Base-by-base conservation (phyloP, 1,140 invertebrate species). In the Drosophila ercepeae region DNA sequence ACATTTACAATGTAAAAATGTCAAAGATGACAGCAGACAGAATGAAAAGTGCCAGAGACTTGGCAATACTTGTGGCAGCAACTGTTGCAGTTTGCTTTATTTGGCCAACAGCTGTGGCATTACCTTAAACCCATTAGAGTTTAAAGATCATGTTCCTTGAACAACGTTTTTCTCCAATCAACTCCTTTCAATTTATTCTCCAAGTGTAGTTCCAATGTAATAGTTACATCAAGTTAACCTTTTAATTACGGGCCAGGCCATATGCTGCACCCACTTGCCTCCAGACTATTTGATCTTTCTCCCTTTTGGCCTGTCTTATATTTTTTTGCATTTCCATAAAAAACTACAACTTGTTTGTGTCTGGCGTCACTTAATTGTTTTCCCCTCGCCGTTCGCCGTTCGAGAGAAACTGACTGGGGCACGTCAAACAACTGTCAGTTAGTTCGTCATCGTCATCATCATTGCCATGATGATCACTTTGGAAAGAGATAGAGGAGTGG, bases 381-480 rank as follows among this genome's bases (percentile, higher is more conserved):
- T 57, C 60, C 36, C 60, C 59, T 50, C 48, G 50, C 63, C 49
- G 42, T 41, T 23, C 36, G 6, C 52, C 7, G n/a, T n/a, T n/a
- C n/a, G n/a, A 2, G 16, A n/a, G 48, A 34, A 45, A 81, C 81
- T 81, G 81, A 84, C 79, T 84, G 79, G 81, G 79, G 69, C 81
- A 88, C 77, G 83, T 88, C 82, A 88, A 88, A 82, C 82, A 88
- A 88, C 82, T 88, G 82, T 88, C 82, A 86, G 82, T 82, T 78
- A 58, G 78, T 84, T 84, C 79, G 73, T 81, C 78, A 82, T 79
- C 77, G 75, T 75, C 71, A 78, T 46, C 69, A 74, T 49, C 75
- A 52, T 25, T 11, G 29, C 11, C 53, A 42, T 36, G 34, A 63
- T 46, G 71, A 32, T 32, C 29, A 32, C 29, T 32, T n/a, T 32